Conservation (phyloP, 2,888 invertebrate genomes). For the Apantesis nais region DNA sequence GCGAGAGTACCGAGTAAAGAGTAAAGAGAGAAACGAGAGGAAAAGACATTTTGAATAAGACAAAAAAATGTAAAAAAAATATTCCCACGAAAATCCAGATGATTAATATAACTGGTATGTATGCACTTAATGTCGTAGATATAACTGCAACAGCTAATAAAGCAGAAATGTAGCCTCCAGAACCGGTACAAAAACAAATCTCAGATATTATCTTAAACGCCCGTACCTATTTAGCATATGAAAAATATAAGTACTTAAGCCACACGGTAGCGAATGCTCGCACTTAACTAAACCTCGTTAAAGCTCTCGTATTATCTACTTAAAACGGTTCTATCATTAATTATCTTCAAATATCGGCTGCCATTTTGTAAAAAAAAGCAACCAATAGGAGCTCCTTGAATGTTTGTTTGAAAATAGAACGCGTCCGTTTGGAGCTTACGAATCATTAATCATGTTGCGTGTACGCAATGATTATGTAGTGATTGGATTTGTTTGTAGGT, state of each 20-base stretch:
- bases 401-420: constrained; percentile 78
- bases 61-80: too few species aligned
- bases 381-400: constrained; percentile 68
- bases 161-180: constrained; percentile 19
- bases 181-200: constrained; percentile 37
- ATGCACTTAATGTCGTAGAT: constrained; percentile 22
- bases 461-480: constrained; percentile 52
- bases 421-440: constrained; percentile 65
- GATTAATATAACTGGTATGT: background rate
- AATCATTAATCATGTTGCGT: constrained; percentile 73
- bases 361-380: constrained; percentile 74
- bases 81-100: background rate
- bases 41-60: too few species aligned
- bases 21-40: too few species aligned
- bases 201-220: constrained; percentile 45
- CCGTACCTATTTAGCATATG: constrained; percentile 70
- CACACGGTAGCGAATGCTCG: constrained; percentile 68
- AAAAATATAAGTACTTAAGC: constrained; percentile 69
- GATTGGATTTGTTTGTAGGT: constrained; percentile 33
- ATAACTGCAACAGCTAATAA: constrained; percentile 19
- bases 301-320: constrained; percentile 67
- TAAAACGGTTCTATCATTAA: constrained; percentile 71
- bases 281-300: constrained; percentile 66
- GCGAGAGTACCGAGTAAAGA: too few species aligned
- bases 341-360: constrained; percentile 78